Conservation (phyloP, 2,113 vertebrate genomes). For the Psittacara wagleri region DNA sequence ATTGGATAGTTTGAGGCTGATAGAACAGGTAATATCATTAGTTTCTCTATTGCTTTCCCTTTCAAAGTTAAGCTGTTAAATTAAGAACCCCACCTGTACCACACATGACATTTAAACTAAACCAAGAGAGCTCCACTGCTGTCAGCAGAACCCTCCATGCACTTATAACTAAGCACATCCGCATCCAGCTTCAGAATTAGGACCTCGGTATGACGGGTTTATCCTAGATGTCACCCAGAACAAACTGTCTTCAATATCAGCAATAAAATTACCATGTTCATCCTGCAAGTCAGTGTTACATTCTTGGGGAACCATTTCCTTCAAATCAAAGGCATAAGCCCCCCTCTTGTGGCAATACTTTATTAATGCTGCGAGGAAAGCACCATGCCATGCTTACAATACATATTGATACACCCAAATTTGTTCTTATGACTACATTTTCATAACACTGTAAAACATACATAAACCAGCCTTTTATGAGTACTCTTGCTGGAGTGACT, state of each 20-base stretch:
- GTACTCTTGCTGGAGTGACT: background rate
- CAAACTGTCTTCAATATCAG: background rate
- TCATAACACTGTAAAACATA: background rate
- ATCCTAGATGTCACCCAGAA: background rate
- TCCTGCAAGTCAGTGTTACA: background rate
- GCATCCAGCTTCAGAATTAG: background rate
- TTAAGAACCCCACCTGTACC: background rate
- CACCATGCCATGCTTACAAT: background rate
- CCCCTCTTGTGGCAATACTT: slow-evolving; percentile 39
- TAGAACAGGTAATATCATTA: background rate
- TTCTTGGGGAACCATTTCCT: background rate
- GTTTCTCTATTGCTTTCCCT: background rate
- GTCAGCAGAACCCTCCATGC: background rate
- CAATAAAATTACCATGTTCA: background rate
- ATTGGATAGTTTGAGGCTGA: background rate
- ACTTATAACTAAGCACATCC: background rate
- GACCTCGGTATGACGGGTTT: background rate
- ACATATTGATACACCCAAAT: background rate
- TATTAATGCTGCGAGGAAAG: background rate
- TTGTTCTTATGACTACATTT: background rate
- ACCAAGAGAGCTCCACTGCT: background rate
- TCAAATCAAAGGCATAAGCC: background rate
- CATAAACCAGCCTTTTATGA: background rate
- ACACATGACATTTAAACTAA: background rate
- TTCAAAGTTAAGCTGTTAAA: background rate